A percentile compares a stretch with the other conserved stretches of the same genome.
These are phyloP conservation scores for Antheraea mylitta DNA, from an alignment of 1,140 invertebrate species.

Conservation along the genomic window DNA sequence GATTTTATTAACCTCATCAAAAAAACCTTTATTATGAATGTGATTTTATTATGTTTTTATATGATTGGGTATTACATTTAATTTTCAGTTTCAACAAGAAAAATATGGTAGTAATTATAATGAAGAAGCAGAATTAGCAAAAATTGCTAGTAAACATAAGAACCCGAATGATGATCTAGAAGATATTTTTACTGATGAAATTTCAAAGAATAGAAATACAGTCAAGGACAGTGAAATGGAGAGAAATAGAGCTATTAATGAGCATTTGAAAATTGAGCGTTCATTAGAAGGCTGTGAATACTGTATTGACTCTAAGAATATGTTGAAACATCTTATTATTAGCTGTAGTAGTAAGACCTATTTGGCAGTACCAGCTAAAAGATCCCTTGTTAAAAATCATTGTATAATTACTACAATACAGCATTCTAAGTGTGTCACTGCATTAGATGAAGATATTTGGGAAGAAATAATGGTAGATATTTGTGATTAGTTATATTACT, in stretches of 20 bases:
- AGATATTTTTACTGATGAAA: conserved; percentile 91
- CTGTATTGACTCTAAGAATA: conserved; percentile 89
- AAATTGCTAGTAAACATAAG: conserved; percentile 84
- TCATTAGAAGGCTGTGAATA: conserved; percentile 89
- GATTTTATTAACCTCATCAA: too few relatives aligned
- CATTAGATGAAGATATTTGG: conserved; percentile 96
- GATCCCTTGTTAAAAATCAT: conserved; percentile 91
- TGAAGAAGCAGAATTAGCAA: conserved; percentile 89
- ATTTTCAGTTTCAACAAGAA: conserved; percentile 91
- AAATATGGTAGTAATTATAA: conserved; percentile 90
- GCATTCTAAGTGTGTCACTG: conserved; percentile 88
- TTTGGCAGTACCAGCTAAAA: conserved; percentile 87
- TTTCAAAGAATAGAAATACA: conserved; percentile 81
- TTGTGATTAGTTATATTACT: conserved; percentile 7
- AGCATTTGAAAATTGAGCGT: conserved; percentile 84
- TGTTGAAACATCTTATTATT: conserved; percentile 94
- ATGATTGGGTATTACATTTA: conserved; percentile 16
- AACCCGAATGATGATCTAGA: conserved; percentile 90
- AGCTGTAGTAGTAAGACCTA: conserved; percentile 90
- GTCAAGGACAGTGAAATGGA: conserved; percentile 83
- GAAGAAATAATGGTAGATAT: conserved; percentile 87
- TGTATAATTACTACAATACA: conserved; percentile 93
- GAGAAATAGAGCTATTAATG: conserved; percentile 84
- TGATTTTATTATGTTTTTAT: too few relatives aligned
- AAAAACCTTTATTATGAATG: not conserved